A percentile compares a stretch with the other conserved stretches of the same genome.
Conservation (phyloP, 1,140 invertebrate species). For the Cyrtorhinus lividipennis region DNA sequence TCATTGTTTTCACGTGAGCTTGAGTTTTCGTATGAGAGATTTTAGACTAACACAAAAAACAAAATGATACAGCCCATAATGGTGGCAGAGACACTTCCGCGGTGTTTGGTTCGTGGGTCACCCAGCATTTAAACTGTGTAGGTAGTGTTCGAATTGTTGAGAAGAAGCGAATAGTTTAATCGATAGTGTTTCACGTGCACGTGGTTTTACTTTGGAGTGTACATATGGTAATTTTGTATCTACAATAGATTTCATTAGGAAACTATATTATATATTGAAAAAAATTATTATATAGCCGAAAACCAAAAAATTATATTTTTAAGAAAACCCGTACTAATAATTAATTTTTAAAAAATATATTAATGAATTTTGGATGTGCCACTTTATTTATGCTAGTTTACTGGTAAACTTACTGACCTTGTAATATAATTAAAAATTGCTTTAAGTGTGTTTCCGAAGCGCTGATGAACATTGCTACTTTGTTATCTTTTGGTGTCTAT, state of each 20-base stretch:
- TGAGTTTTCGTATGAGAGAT: too few species aligned
- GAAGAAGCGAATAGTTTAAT: neutral
- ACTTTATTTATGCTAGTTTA: neutral
- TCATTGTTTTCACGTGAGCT: too few species aligned
- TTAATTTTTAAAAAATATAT: neutral
- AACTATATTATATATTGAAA: too few species aligned
- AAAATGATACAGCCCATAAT: too few species aligned
- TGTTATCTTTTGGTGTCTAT: constrained; percentile 6
- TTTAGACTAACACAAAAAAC: too few species aligned
- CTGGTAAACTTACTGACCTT: neutral
- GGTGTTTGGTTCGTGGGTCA: too few species aligned
- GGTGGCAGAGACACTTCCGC: too few species aligned
- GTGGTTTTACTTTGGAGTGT: neutral
- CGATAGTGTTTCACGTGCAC: neutral
- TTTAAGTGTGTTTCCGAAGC: neutral
- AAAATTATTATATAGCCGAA: neutral
- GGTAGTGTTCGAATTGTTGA: neutral
- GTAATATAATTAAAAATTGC: neutral
- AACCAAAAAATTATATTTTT: constrained; percentile 9
- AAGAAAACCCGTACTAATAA: neutral
- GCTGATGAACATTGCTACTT: neutral
- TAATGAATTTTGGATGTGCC: neutral
- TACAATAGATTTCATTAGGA: neutral
- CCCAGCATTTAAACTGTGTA: neutral
- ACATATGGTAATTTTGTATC: constrained; percentile 2